Base-by-base conservation (phyloP, 1,140 invertebrate species). In the Coelopa frigida region DNA sequence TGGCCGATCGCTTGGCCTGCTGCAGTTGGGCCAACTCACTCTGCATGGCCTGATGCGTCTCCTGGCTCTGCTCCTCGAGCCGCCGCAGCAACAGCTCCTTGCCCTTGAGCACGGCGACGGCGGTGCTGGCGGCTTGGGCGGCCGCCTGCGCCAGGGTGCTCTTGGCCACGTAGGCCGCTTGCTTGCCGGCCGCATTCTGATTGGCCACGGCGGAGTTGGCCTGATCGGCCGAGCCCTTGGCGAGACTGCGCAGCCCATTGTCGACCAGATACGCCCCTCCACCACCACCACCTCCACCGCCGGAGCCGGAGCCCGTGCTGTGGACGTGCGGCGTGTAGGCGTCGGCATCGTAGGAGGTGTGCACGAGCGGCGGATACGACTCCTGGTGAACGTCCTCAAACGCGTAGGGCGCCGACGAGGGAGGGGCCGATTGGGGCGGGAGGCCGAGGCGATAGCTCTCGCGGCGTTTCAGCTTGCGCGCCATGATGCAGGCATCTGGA, bases 181-280 rank as follows among this genome's bases (percentile, higher is more conserved):
- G 77, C 14, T 70, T 70, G 0, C 74, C 77, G 0, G 76, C 76
- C 0, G 72, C 63, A 21, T 74, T 73, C 47, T 68, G 65, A 15
- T 55, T 68, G 15, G 57, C 60, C 3, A 76, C 62, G 1, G 75
- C 74, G 1, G 68, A 75, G 27, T 73, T 61, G 2, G 84, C 84
- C 54, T 83, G 79, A 58, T 84, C 81, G 2, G 82, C 83, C 0
- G 83, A 84, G 3, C 82, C 83, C 48, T 77, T 76, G 1, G 78
- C 78, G 37, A 79, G 79, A 46, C 59, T 66, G 15, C 62, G 56
- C 8, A 59, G 63, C 64, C 45, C 73, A 61, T 57, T 75, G 57
- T 51, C 73, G 48, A 52, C 49, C 14, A 60, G 48, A n/a, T 46
- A 62, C n/a, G 27, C 36, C 2, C 48, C 44, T 8, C 51, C 52